Conservation (phyloP, 2,888 invertebrate species). For the Cryptocheilus praepositus region DNA sequence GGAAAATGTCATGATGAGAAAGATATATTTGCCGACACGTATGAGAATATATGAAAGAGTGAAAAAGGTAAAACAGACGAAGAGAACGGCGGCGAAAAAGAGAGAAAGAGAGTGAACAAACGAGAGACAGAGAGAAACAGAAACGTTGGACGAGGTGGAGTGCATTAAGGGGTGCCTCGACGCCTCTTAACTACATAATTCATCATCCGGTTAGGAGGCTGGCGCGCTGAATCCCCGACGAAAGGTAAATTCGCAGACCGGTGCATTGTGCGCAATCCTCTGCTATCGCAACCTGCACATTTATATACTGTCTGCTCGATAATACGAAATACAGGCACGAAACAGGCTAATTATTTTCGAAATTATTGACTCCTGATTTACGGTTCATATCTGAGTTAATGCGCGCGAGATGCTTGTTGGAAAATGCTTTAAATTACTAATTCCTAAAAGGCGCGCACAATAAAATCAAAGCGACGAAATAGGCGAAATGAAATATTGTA, state of each 20-base stretch:
- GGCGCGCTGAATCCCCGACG: conserved; percentile 16
- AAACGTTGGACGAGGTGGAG: conserved; percentile 10
- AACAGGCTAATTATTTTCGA: too few species aligned
- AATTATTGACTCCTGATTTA: too few species aligned
- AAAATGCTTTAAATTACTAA: too few species aligned
- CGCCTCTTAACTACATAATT: conserved; percentile 31
- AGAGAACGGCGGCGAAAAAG: neutral
- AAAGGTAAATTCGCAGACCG: conserved; percentile 29
- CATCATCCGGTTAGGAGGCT: conserved; percentile 31
- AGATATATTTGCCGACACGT: neutral
- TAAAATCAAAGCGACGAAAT: too few species aligned
- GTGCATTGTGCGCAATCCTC: neutral
- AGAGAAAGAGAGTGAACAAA: neutral
- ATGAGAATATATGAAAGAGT: neutral
- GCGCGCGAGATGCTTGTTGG: too few species aligned
- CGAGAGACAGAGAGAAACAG: conserved; percentile 5
- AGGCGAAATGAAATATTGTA: too few species aligned
- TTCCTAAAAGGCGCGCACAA: too few species aligned
- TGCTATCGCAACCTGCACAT: too few species aligned
- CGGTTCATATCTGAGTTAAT: too few species aligned
- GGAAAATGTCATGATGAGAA: neutral
- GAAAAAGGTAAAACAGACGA: conserved; percentile 2
- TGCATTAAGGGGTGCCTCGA: conserved; percentile 18
- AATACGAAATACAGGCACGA: too few species aligned
- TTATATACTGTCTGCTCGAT: too few species aligned